phyloP scores from a whole-genome alignment of 2,888 invertebrate genomes.

The Lymantria dispar region DNA sequence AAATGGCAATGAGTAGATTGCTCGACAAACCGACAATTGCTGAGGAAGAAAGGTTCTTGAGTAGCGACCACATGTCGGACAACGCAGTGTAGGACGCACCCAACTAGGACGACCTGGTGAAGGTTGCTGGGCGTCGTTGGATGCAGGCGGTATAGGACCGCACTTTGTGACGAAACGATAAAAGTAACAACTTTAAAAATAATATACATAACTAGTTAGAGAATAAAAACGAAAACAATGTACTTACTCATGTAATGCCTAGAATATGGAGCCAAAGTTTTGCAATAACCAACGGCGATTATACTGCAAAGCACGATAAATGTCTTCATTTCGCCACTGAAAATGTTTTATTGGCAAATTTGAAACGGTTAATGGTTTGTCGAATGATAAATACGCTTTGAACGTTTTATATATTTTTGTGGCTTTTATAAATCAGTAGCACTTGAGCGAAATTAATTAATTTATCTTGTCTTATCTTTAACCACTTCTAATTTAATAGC shows the following conservation, averaged over 20 bases:
- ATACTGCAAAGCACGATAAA: conserved; percentile 45
- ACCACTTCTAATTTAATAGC: conserved; percentile 28
- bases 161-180: too few species aligned
- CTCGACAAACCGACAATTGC: too few species aligned
- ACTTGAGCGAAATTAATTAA: conserved; percentile 42
- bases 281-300: conserved; percentile 46
- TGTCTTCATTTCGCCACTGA: conserved; percentile 44
- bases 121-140: too few species aligned
- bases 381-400: conserved; percentile 23
- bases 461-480: conserved; percentile 19
- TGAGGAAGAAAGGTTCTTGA: too few species aligned
- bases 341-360: conserved; percentile 23
- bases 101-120: too few species aligned
- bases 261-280: conserved; percentile 40
- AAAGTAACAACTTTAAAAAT: too few species aligned
- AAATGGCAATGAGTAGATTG: too few species aligned
- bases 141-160: too few species aligned
- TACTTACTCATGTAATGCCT: conserved; percentile 37
- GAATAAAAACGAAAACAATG: conserved; percentile 7
- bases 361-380: conserved; percentile 20
- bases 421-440: conserved; percentile 39
- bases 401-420: conserved; percentile 13
- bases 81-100: too few species aligned
- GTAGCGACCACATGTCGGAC: too few species aligned
- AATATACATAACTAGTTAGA: not conserved